A percentile compares a stretch with the other conserved stretches of the same genome.
Evolutionary conservation across 2,888 invertebrate genomes (phyloP).

Genomic region (Macrophya annulata): DNA sequence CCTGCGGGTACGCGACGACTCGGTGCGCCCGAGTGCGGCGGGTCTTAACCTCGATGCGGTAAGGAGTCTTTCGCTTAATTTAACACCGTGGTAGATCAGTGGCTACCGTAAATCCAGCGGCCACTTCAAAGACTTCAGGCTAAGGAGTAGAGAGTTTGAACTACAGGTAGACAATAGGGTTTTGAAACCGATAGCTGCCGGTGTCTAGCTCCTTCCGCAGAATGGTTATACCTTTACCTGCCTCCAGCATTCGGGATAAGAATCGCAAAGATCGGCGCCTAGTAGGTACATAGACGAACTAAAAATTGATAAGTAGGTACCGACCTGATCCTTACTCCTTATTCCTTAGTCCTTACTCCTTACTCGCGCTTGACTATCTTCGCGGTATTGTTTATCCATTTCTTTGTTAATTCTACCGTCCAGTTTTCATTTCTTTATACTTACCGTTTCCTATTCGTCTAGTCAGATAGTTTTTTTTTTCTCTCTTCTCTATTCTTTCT

Average conservation of each 20-base stretch:
- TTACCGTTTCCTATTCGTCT: background rate
- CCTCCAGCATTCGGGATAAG: background rate
- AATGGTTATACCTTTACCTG: background rate
- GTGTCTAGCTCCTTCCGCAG: conserved; percentile 26
- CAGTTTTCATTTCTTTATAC: conserved; percentile 26
- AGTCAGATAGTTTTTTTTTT: background rate
- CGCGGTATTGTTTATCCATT: conserved; percentile 59
- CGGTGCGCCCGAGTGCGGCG: conserved; percentile 39
- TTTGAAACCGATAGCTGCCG: conserved; percentile 71
- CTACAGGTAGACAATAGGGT: conserved; percentile 70
- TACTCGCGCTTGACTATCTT: conserved; percentile 67
- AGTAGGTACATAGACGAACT: background rate
- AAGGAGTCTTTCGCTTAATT: conserved; percentile 72
- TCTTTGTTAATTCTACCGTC: conserved; percentile 37
- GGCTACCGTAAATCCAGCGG: conserved; percentile 67
- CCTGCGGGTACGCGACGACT: conserved; percentile 19
- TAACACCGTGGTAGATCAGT: conserved; percentile 66
- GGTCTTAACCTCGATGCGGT: conserved; percentile 45
- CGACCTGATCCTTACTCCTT: background rate
- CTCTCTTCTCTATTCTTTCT: too few relatives aligned
- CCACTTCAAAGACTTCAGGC: conserved; percentile 67
- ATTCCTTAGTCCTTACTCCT: conserved; percentile 48
- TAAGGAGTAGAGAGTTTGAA: conserved; percentile 63
- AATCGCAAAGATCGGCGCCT: conserved; percentile 9
- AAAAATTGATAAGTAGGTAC: conserved; percentile 38